Evolutionary conservation across 2,113 vertebrate genomes (phyloP), one percentile per base, ranked within the genome.

Genomic region (Solea solea): DNA sequence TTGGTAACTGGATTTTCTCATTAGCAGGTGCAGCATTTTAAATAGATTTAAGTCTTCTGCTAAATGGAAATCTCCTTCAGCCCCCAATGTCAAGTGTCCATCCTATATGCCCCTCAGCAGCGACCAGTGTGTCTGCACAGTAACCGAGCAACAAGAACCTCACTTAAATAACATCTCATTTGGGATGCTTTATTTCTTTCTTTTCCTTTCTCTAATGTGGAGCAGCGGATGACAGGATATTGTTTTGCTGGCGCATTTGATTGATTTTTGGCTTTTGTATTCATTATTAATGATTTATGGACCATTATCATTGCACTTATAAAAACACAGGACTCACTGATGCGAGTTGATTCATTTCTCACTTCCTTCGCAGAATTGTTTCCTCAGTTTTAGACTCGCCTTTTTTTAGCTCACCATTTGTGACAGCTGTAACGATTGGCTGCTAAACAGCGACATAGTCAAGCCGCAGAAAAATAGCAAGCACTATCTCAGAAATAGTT

Each of bases 61-160:
- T 12, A 65, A 80, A 68, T 16, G 15, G 25, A 68, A 65, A 63
- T 42, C 27, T 34, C 14, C 16, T 9, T 53, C 48, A 42, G 58
- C 28, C 56, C 9, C 70, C 11, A n/a, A 49, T 68, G 57, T 74
- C 9, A 70, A 49, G 48, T 56, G 45, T 80, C 57, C 45, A 16
- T 64, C 46, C 16, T 65, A 2, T 52, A 1, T 46, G 44, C 48
- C 48, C 42, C 52, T 70, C 54, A 51, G 51, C 64, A 57, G 40
- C 52, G 81, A 14, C 34, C 34, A 34, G 5, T 50, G 49, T n/a
- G 34, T 5, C 45, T 45, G 49, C 51, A 48, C 55, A 59, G 78
- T 78, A 69, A 60, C 71, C 41, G 64, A 80, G 82, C 75, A 85
- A 80, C 87, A 7, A 54, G 42, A 78, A 44, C 15, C 25, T 27